Conservation (phyloP, 2,113 vertebrate species). For the Callocephalon fimbriatum region DNA sequence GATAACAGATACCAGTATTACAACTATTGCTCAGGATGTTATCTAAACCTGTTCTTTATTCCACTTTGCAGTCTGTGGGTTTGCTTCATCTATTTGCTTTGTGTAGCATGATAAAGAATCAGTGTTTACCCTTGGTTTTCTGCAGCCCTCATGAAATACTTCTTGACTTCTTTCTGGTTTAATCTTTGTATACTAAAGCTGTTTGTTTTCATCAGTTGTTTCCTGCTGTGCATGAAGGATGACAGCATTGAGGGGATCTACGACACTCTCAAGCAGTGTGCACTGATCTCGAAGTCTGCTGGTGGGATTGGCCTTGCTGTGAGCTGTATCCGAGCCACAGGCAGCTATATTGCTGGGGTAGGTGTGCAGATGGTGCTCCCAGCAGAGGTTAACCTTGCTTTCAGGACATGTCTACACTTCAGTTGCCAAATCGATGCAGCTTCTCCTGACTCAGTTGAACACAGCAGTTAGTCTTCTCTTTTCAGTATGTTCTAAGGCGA, state of each 20-base stretch:
- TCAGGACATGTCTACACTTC: accelerated
- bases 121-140: accelerated
- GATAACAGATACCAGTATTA: background rate
- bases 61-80: background rate
- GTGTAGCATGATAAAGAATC: accelerated
- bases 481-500: background rate
- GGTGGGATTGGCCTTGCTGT: conserved; percentile 95
- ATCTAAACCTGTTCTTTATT: background rate
- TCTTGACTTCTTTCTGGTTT: background rate
- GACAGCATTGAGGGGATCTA: conserved; percentile 98
- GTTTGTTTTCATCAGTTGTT: conserved; percentile 79
- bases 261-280: conserved; percentile 95
- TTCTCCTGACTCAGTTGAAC: accelerated
- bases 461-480: background rate
- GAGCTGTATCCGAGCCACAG: conserved; percentile 94
- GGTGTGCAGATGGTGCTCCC: conserved; percentile 5
- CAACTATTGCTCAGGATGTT: accelerated
- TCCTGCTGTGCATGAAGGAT: conserved; percentile 94
- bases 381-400: background rate
- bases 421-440: background rate
- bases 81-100: background rate
- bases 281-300: conserved; percentile 95
- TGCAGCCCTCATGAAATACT: background rate
- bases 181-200: background rate
- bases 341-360: conserved; percentile 97